phyloP scores from a whole-genome alignment of 2,888 invertebrate genomes.

The Crossocerus cetratus region DNA sequence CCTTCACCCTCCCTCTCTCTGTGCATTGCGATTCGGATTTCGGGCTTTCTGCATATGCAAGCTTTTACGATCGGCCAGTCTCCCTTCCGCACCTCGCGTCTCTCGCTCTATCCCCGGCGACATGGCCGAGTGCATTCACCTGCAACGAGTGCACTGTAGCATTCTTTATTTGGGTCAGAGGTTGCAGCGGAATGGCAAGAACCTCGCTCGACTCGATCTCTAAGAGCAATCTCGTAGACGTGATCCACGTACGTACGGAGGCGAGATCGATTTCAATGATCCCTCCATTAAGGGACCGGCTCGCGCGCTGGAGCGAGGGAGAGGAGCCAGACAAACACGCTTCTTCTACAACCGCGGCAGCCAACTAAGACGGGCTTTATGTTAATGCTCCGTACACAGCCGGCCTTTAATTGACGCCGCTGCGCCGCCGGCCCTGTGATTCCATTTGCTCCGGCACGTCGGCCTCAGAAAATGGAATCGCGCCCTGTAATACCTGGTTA shows the following conservation, averaged over 20 bases:
- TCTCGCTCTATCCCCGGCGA: constrained; percentile 21
- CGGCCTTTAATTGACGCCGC: too few relatives aligned
- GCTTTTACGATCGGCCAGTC: constrained; percentile 43
- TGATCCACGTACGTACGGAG: background rate
- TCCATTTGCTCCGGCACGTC: background rate
- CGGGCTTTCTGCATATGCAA: constrained; percentile 13
- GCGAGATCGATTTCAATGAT: constrained; percentile 19
- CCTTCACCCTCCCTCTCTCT: background rate
- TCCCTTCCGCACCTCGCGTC: constrained; percentile 14
- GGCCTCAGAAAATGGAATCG: background rate
- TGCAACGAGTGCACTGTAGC: constrained; percentile 63
- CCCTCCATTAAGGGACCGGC: background rate
- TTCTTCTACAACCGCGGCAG: too few relatives aligned
- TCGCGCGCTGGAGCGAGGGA: background rate
- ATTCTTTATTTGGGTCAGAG: constrained; percentile 66
- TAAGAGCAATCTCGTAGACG: constrained; percentile 4
- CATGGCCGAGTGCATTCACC: constrained; percentile 64
- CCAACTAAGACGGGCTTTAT: too few relatives aligned
- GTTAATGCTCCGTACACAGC: too few relatives aligned
- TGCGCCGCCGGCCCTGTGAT: background rate
- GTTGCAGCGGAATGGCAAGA: constrained; percentile 53
- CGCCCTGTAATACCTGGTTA: background rate
- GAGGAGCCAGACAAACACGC: too few relatives aligned
- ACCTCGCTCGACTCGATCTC: constrained; percentile 41
- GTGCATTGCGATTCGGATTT: background rate